These are phyloP conservation scores for Idaea dimidiata DNA, from an alignment of 2,888 invertebrate genomes.

Conservation along the genomic window DNA sequence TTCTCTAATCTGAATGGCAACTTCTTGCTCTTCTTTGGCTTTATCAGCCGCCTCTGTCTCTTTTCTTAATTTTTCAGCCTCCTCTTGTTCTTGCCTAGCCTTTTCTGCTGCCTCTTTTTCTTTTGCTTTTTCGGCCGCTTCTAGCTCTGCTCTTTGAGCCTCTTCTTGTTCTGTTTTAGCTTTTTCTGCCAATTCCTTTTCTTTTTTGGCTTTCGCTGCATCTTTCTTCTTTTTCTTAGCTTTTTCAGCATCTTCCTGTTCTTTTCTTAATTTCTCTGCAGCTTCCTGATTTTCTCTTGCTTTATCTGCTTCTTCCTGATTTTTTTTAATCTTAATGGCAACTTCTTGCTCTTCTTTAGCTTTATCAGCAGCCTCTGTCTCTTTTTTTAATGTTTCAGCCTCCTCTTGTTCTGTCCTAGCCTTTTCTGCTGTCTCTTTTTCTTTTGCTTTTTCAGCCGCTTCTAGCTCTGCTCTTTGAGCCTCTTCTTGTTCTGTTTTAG, in stretches of 20 bases:
- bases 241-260: slow-evolving; percentile 5
- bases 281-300: slow-evolving; percentile 9
- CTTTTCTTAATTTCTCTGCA: slow-evolving; percentile 14
- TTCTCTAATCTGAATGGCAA: slow-evolving; percentile 6
- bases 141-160: slow-evolving; percentile 5
- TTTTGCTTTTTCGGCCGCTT: slow-evolving; percentile 7
- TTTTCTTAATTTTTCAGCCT: no score
- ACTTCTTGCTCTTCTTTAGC: slow-evolving; percentile 12
- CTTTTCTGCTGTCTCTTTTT: slow-evolving; percentile 8
- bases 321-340: slow-evolving; percentile 16
- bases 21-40: slow-evolving; percentile 6
- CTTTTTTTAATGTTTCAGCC: slow-evolving; percentile 2
- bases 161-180: slow-evolving; percentile 3
- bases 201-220: slow-evolving; percentile 4
- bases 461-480: not conserved
- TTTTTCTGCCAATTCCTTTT: slow-evolving; percentile 6
- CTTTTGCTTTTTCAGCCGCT: slow-evolving; percentile 2
- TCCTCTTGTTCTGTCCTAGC: not conserved
- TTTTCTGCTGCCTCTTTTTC: slow-evolving; percentile 14
- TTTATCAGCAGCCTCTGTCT: not conserved
- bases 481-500: slow-evolving; percentile 4
- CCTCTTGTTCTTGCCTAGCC: no score
- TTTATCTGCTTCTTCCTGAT: slow-evolving; percentile 7
- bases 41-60: slow-evolving; percentile 8
- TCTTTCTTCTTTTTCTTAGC: slow-evolving; percentile 4